Percentiles rank a stretch among this genome's conserved stretches.
These are phyloP conservation scores for Cremastobaeus sp. DNA, from an alignment of 2,888 invertebrate species.

Conservation along the genomic window DNA sequence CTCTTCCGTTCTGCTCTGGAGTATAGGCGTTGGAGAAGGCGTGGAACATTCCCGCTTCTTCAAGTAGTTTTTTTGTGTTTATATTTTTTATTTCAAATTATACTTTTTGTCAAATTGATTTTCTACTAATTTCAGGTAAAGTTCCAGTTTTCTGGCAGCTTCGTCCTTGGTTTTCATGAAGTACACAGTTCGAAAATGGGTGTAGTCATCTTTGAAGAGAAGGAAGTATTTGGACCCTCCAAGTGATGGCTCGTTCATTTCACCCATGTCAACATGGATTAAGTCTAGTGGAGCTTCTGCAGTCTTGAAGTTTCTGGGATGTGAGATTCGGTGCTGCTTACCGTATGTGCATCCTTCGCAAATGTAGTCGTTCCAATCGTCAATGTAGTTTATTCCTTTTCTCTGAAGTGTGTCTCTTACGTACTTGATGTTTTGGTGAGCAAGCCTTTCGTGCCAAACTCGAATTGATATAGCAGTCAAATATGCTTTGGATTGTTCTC, in stretches of 20 bases:
- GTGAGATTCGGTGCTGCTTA: constrained; percentile 7
- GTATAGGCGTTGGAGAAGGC: constrained; percentile 3
- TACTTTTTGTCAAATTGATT: constrained; percentile 13
- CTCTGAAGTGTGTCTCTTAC: neutral
- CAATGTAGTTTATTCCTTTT: neutral
- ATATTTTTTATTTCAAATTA: constrained; percentile 6
- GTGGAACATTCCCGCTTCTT: constrained; percentile 17
- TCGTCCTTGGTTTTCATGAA: constrained; percentile 15
- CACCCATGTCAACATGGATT: constrained; percentile 12
- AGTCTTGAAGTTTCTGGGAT: constrained; percentile 1
- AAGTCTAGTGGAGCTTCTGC: constrained; percentile 1
- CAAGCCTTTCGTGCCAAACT: constrained; percentile 11
- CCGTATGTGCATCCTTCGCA: constrained; percentile 13
- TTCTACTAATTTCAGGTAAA: constrained; percentile 5
- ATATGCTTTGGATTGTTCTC: neutral
- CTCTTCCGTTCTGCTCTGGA: constrained; percentile 24
- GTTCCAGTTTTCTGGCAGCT: neutral
- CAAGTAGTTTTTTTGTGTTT: constrained; percentile 3
- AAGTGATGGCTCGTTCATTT: constrained; percentile 4
- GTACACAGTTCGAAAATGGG: constrained; percentile 6
- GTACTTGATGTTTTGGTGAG: constrained; percentile 14
- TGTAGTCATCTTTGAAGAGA: constrained; percentile 11
- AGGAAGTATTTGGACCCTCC: constrained; percentile 21
- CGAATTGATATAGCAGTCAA: neutral
- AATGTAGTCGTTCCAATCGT: constrained; percentile 13